Conservation (phyloP, 35 echinoderm and acorn worm genomes). For the Apostichopus parvimensis region DNA sequence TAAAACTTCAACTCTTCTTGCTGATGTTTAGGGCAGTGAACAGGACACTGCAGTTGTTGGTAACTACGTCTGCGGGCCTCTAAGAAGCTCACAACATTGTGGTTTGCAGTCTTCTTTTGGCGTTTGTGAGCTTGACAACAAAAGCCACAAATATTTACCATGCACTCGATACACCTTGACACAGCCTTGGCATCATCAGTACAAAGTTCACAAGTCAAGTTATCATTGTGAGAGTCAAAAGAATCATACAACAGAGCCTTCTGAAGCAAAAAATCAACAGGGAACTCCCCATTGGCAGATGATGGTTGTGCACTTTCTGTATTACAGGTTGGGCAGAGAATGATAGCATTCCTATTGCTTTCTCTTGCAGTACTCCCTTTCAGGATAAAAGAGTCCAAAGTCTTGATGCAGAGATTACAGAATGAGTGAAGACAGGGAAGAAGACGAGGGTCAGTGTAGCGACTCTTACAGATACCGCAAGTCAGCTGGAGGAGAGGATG, state of each 20-base stretch:
- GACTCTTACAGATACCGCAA: conserved; percentile 78
- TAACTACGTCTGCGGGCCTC: conserved; percentile 75
- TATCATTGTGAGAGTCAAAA: conserved; percentile 67
- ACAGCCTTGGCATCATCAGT: conserved; percentile 85
- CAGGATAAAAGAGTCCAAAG: conserved; percentile 69
- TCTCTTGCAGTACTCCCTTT: conserved; percentile 47
- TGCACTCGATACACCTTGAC: conserved; percentile 88
- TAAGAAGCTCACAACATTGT: conserved; percentile 73
- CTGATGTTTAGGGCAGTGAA: conserved; percentile 75
- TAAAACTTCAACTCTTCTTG: conserved; percentile 91
- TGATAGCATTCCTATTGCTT: conserved; percentile 24
- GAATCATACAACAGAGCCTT: conserved; percentile 75
- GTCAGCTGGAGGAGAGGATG: conserved; percentile 32
- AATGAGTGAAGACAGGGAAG: conserved; percentile 94
- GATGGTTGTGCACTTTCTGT: conserved; percentile 71
- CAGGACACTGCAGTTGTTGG: conserved; percentile 66
- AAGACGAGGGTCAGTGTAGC: conserved; percentile 83
- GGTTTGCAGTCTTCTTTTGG: conserved; percentile 79
- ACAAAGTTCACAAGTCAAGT: conserved; percentile 87
- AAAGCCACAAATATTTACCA: conserved; percentile 89
- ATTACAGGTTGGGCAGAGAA: conserved; percentile 86
- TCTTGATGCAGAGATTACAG: conserved; percentile 72
- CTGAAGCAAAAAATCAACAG: conserved; percentile 78
- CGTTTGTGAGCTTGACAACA: conserved; percentile 94
- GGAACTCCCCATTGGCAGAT: conserved; percentile 61